Base-by-base conservation (phyloP, 2,113 vertebrate genomes). In the Tragelaphus buxtoni region DNA sequence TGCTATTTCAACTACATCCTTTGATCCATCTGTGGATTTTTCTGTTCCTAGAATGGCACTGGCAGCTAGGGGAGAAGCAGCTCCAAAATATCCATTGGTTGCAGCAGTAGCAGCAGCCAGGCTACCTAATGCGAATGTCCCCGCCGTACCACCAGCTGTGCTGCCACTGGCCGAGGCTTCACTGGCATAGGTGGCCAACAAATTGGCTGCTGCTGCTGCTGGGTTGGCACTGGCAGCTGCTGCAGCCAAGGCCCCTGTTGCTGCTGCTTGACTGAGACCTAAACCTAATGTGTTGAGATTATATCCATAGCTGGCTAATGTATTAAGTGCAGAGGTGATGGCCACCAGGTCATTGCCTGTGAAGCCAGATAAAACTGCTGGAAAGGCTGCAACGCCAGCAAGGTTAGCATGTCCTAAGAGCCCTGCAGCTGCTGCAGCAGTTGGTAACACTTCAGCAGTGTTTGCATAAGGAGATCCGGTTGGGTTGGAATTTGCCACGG, bases 311-410 rank as follows among this genome's bases (percentile, higher is more conserved):
- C 99, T 99, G 99, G 99, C 99, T 99, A 99, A 98, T 30, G 99
- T 99, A 97, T 99, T 99, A 99, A 99, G 99, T 99, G 99, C 99
- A 98, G 99, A 99, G 99, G 99, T 99, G 99, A 99, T 99, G 98
- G 99, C 99, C 93, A 99, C 99, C 98, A 99, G 99, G 98, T 99
- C 99, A 96, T 99, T 99, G 98, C 99, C 99, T 92, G 99, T 99
- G 97, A 99, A 99, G 98, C 99, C 99, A 92, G 99, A 99, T 97
- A 99, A 98, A 98, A 99, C 99, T 98, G 99, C 98, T 98, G 99
- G 99, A 97, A 99, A 99, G 98, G 99, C 99, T 97, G 99, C 99
- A 74, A 99, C 99, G 95, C 99, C 99, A 96, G 99, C 99, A 98
- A 99, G 99, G 98, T 99, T 99, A 98, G 99, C 99, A 94, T 99